phyloP scores from a whole-genome alignment of 2,113 vertebrate species.

The Sceloporus tristichus region DNA sequence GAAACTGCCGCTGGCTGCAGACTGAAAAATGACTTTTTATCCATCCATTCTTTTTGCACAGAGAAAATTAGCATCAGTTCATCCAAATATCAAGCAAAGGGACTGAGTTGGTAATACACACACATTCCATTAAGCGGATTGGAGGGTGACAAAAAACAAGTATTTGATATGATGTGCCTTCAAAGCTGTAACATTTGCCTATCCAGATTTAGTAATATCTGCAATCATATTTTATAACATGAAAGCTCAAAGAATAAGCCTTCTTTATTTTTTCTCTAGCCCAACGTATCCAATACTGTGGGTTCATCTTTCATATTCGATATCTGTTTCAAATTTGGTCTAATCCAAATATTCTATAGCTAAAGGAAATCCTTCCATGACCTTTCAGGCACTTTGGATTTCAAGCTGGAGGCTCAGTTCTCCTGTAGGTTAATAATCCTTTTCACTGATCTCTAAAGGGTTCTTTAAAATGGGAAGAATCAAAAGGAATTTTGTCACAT shows the following conservation, averaged over 20 bases:
- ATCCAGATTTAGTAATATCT: background rate
- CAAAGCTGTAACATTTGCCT: background rate
- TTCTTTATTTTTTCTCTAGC: background rate
- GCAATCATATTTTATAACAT: background rate
- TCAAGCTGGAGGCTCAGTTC: background rate
- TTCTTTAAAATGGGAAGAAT: background rate
- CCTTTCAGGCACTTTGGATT: constrained; percentile 3
- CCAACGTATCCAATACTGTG: background rate
- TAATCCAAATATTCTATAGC: background rate
- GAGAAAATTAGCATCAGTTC: too few relatives aligned
- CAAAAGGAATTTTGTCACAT: constrained; percentile 3
- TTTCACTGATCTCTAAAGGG: constrained; percentile 6
- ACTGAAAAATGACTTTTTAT: too few relatives aligned
- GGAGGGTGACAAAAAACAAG: too few relatives aligned
- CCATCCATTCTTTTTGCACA: too few relatives aligned
- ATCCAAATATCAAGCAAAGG: too few relatives aligned
- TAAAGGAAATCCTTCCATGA: background rate
- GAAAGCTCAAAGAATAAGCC: background rate
- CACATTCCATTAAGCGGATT: background rate
- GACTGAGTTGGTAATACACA: background rate
- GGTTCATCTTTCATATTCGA: background rate
- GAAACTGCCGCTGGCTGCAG: too few relatives aligned
- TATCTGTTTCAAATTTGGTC: background rate
- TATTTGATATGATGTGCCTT: background rate
- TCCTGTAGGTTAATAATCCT: background rate